Conservation (phyloP, 2,113 vertebrate species). For the Chaenocephalus aceratus region DNA sequence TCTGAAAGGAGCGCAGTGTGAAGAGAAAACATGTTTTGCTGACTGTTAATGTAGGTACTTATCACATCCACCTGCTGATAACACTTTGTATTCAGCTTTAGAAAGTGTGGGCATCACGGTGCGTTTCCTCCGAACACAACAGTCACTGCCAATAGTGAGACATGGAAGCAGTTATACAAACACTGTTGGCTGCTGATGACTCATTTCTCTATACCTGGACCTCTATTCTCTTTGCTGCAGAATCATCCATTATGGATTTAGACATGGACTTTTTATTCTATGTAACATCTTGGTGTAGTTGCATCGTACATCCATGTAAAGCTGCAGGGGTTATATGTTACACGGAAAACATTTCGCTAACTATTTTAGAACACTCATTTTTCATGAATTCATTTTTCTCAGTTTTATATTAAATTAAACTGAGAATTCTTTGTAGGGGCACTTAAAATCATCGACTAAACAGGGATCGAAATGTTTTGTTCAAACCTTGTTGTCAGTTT, state of each 20-base stretch:
- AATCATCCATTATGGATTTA: background rate
- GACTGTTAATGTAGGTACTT: constrained; percentile 5
- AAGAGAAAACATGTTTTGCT: constrained; percentile 1
- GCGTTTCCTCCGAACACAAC: background rate
- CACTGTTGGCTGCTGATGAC: background rate
- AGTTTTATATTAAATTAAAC: too few species aligned
- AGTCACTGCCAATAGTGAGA: background rate
- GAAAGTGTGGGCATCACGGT: background rate
- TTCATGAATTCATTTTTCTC: too few species aligned
- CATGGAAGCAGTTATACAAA: background rate
- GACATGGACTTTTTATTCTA: background rate
- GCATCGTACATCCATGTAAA: background rate
- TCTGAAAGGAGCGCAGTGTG: background rate
- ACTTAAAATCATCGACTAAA: too few species aligned
- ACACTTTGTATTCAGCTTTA: background rate
- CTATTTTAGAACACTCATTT: too few species aligned
- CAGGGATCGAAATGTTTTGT: too few species aligned
- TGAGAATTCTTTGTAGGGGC: too few species aligned
- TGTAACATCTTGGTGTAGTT: background rate
- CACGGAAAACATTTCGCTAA: too few species aligned
- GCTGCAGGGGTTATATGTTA: background rate
- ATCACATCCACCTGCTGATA: constrained; percentile 18
- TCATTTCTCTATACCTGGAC: background rate
- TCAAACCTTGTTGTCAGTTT: too few species aligned
- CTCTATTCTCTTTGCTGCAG: background rate